A percentile compares a stretch with the other conserved stretches of the same genome.
phyloP scores from a whole-genome alignment of 2,797 vertebrate genomes.

The Melanogrammus aeglefinus region DNA sequence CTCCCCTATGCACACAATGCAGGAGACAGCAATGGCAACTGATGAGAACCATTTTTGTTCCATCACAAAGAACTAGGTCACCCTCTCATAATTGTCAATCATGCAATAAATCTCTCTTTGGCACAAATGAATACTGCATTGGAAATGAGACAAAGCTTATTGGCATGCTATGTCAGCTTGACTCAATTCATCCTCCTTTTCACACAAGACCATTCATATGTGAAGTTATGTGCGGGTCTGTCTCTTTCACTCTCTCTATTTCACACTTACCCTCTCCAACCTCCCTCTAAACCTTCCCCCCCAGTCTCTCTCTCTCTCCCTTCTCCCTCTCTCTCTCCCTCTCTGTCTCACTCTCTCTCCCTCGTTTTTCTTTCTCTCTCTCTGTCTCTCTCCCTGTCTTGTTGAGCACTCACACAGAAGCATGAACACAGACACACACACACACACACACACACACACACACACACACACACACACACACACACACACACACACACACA shows the following conservation, averaged over 20 bases:
- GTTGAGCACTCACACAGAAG: not conserved
- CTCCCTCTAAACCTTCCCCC: slow-evolving; percentile 16
- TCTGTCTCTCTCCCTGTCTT: slow-evolving; percentile 6
- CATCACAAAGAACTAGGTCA: slow-evolving; percentile 85
- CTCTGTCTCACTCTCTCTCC: too few species aligned
- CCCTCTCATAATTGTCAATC: slow-evolving; percentile 91
- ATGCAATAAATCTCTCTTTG: slow-evolving; percentile 88
- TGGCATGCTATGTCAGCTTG: slow-evolving; percentile 86
- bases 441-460: slow-evolving; percentile 26
- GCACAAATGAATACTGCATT: slow-evolving; percentile 84
- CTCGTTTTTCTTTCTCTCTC: not conserved
- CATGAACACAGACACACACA: not conserved
- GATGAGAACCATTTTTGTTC: slow-evolving; percentile 85
- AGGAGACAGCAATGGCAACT: slow-evolving; percentile 73
- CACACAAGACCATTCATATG: slow-evolving; percentile 82
- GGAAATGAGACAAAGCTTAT: slow-evolving; percentile 88
- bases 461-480: slow-evolving; percentile 30
- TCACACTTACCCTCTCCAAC: slow-evolving; percentile 40
- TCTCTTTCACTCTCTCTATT: slow-evolving; percentile 12
- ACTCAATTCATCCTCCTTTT: slow-evolving; percentile 85
- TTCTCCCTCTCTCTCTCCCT: too few species aligned
- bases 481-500: not conserved
- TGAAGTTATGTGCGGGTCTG: slow-evolving; percentile 73
- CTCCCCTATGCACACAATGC: slow-evolving; percentile 58
- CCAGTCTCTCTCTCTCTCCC: not conserved